Conservation (phyloP, 2,113 vertebrate genomes). For the Entelurus aequoreus region DNA sequence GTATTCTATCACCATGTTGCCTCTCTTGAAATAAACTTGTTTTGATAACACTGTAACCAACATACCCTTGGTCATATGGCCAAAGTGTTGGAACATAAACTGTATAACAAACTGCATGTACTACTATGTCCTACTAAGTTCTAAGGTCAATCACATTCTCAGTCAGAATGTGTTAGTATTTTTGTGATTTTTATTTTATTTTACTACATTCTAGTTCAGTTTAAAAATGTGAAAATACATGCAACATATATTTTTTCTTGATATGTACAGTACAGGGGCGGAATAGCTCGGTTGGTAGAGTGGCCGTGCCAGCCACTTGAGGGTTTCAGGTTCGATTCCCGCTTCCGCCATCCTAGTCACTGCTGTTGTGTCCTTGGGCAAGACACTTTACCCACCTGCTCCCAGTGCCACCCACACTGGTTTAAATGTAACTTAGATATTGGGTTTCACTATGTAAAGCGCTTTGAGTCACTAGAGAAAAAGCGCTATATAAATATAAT, state of each 20-base stretch:
- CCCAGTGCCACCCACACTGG: too few species aligned
- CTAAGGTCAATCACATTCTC: constrained; percentile 39
- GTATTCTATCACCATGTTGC: constrained; percentile 41
- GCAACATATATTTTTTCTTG: constrained; percentile 13
- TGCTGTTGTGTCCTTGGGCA: too few species aligned
- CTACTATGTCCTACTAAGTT: constrained; percentile 18
- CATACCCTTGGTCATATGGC: constrained; percentile 26
- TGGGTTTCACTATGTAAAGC: too few species aligned
- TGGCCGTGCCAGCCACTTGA: too few species aligned
- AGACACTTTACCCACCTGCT: too few species aligned
- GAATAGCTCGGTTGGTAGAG: too few species aligned
- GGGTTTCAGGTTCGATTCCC: too few species aligned
- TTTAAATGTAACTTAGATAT: too few species aligned
- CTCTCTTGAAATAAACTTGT: constrained; percentile 40
- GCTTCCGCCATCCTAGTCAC: too few species aligned
- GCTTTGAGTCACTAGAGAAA: too few species aligned
- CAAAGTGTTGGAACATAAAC: constrained; percentile 16
- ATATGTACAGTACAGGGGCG: too few species aligned
- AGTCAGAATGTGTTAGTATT: constrained; percentile 7
- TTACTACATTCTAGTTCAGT: constrained; percentile 19
- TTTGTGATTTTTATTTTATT: constrained; percentile 1
- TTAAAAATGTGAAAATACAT: constrained; percentile 20
- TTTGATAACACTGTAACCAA: constrained; percentile 44
- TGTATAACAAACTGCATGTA: constrained; percentile 33
- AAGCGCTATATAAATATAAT: too few species aligned